Conservation (phyloP, 1,140 invertebrate genomes). For the Papilio glaucus region DNA sequence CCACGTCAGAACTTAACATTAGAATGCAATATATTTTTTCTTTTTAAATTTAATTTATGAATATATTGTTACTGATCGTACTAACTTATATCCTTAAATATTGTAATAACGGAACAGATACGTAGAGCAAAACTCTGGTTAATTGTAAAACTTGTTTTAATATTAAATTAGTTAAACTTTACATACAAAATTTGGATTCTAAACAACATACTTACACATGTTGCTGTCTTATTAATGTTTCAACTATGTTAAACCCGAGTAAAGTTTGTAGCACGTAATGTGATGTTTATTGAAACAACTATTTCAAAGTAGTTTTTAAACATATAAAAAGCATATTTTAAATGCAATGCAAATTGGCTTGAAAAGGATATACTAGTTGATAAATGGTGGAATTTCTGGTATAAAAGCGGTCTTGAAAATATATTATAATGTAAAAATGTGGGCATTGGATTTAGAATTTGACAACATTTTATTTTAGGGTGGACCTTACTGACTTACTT, state of each 20-base stretch:
- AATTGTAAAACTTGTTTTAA: conserved; percentile 8
- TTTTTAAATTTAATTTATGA: no score
- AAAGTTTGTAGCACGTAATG: neutral
- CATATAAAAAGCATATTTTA: neutral
- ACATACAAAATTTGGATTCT: conserved; percentile 1
- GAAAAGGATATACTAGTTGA: no score
- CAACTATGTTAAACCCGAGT: neutral
- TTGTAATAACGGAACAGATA: neutral
- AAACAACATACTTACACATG: neutral
- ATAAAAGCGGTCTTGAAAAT: no score
- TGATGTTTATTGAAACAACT: neutral
- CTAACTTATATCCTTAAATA: no score
- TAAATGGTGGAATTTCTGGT: no score
- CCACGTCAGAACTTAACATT: no score
- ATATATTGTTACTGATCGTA: no score
- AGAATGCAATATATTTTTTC: no score
- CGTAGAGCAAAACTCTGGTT: neutral
- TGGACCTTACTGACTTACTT: neutral
- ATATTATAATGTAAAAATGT: no score
- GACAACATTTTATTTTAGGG: no score
- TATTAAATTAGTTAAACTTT: neutral
- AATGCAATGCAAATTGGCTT: no score
- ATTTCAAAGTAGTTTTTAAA: neutral
- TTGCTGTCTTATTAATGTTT: neutral
- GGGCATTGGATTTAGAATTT: no score